A percentile compares a stretch with the other conserved stretches of the same genome.
These are phyloP conservation scores for Pollenia amentaria DNA, from an alignment of 2,888 invertebrate species.

Conservation along the genomic window DNA sequence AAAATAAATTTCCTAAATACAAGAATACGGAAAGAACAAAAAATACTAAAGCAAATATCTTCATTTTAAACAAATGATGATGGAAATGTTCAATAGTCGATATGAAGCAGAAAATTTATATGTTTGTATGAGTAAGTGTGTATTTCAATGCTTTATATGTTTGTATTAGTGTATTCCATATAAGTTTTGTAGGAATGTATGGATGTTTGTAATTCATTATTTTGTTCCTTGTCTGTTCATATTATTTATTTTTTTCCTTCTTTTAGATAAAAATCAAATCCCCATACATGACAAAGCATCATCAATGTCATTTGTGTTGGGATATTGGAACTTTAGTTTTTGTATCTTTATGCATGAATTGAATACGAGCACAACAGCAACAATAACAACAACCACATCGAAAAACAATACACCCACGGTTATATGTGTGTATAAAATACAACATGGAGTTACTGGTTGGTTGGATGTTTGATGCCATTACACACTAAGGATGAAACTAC, in stretches of 20 bases:
- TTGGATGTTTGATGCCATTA: background rate
- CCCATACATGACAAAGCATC: constrained; percentile 68
- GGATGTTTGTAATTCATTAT: constrained; percentile 27
- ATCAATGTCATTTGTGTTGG: constrained; percentile 66
- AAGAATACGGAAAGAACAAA: background rate
- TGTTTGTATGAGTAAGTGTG: constrained; percentile 8
- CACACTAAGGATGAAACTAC: background rate
- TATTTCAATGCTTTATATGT: background rate
- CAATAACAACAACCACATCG: background rate
- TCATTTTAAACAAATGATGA: constrained; percentile 63
- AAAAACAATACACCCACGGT: constrained; percentile 21
- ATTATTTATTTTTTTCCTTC: constrained; percentile 30
- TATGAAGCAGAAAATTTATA: constrained; percentile 34
- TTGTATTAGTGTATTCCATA: background rate
- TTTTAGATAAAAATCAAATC: constrained; percentile 71
- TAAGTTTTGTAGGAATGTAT: background rate
- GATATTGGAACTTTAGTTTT: constrained; percentile 58
- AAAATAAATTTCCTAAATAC: constrained; percentile 20
- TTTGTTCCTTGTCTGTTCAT: constrained; percentile 33
- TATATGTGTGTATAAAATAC: background rate
- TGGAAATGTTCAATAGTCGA: constrained; percentile 54
- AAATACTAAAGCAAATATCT: constrained; percentile 30
- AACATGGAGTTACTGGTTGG: constrained; percentile 12
- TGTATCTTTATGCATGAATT: constrained; percentile 36
- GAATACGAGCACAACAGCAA: background rate